These are phyloP conservation scores for Chloropsis cyanopogon DNA, from an alignment of 2,113 vertebrate species.

Conservation along the genomic window DNA sequence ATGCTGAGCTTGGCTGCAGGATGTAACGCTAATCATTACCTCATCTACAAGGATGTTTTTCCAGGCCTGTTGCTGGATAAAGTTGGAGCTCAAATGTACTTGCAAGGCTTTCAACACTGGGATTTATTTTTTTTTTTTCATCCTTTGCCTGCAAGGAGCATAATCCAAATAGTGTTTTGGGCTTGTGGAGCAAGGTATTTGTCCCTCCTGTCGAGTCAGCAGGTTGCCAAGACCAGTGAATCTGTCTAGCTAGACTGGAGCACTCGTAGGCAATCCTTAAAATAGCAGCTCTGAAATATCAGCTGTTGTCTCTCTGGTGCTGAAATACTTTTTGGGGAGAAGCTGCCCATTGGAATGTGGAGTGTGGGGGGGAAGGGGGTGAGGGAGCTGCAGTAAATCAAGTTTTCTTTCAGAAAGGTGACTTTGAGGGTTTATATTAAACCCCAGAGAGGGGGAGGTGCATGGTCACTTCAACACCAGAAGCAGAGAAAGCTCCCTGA, in stretches of 20 bases:
- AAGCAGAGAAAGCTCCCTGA: neutral
- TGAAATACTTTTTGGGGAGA: neutral
- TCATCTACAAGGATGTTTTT: slow-evolving; percentile 42
- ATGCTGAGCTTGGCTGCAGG: slow-evolving; percentile 33
- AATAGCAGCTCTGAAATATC: slow-evolving; percentile 9
- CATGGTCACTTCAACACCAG: neutral
- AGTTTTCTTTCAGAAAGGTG: neutral
- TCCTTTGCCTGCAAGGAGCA: neutral
- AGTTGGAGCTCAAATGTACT: neutral
- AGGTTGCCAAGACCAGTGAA: slow-evolving; percentile 6
- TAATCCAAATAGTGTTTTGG: neutral
- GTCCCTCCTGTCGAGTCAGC: slow-evolving; percentile 4
- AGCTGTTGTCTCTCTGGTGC: neutral
- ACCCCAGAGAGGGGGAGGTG: neutral
- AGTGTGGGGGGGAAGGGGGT: rapidly evolving
- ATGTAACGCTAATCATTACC: slow-evolving; percentile 14
- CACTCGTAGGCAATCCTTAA: neutral
- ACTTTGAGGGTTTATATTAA: neutral
- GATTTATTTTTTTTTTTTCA: neutral
- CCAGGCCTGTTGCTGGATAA: neutral
- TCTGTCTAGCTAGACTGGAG: neutral
- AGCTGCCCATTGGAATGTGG: neutral
- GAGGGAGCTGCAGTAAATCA: neutral
- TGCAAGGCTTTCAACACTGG: neutral
- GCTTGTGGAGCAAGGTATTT: neutral